These are phyloP conservation scores for Hiodon tergisus DNA, from an alignment of 2,113 vertebrate genomes.

Conservation along the genomic window DNA sequence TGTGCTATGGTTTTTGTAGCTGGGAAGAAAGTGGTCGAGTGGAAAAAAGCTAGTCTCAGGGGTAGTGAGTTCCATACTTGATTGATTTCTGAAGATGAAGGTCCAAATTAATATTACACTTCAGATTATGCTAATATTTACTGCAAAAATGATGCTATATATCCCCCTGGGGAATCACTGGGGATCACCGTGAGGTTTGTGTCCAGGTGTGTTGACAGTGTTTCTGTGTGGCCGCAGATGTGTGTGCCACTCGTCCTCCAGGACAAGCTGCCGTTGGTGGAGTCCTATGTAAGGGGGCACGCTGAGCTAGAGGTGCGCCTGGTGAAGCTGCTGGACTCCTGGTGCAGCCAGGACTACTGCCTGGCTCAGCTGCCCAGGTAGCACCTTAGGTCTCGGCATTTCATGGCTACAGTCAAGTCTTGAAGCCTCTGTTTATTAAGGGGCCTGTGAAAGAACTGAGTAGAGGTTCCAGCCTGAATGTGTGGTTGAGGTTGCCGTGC, in stretches of 20 bases:
- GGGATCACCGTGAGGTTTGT: neutral
- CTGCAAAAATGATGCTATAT: neutral
- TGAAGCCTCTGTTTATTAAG: neutral
- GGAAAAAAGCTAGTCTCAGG: no score
- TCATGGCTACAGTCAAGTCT: neutral
- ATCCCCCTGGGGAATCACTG: neutral
- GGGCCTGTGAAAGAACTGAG: neutral
- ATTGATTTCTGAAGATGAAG: no score
- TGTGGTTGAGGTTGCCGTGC: neutral
- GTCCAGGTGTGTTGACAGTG: neutral
- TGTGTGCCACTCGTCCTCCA: conserved; percentile 71
- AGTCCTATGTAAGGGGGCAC: conserved; percentile 60
- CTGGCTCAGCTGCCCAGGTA: conserved; percentile 50
- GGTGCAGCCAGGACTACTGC: conserved; percentile 70
- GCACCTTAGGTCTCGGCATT: neutral
- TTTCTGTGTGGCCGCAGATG: conserved; percentile 53
- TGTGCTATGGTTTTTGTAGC: neutral
- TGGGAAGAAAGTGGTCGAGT: no score
- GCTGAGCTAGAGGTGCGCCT: conserved; percentile 64
- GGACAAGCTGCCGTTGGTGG: conserved; percentile 63
- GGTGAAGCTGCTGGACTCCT: conserved; percentile 69
- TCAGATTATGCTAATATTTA: no score
- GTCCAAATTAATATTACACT: no score
- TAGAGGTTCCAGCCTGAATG: neutral
- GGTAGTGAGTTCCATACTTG: no score